Evolutionary conservation across 2,113 vertebrate species (phyloP), one percentile per base, ranked within the genome.

Genomic region (Pelmatolapia mariae): DNA sequence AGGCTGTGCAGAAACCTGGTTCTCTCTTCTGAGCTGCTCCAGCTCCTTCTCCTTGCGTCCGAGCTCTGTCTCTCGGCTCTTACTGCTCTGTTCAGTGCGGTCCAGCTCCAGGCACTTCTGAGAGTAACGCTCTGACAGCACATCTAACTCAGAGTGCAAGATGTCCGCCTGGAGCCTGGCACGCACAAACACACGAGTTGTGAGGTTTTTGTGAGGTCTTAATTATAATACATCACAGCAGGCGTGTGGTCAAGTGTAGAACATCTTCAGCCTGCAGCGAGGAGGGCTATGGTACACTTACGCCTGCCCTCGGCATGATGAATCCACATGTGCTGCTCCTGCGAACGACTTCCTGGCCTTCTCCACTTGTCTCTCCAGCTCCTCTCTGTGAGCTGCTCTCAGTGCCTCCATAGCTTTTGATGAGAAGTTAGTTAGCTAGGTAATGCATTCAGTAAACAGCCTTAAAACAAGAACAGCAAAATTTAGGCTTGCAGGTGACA

Each of bases 101-200:
- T 91, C 97, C 0, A 98, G 97, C 95, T 99, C 97, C 93, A 98
- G 95, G 95, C 98, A 98, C 90, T 97, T 98, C 92, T 98, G 96
- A 2, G 98, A 97, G 94, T 98, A 98, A 71, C 87, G 96, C 80
- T 98, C 97, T 0, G 98, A 99, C 78, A 99, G 96, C 84, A 96
- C 96, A 91, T 98, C 97, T 92, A 98, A 93, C 91, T 98, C 97
- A 83, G 96, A 92, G 94, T 97, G 97, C 91, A 98, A 92, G 0
- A 95, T 93, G 24, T 96, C 96, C 31, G 96, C 40, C 1, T 97
- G 97, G 3, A 95, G 95, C 94, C 98, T 99, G 95, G 86, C 56
- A 84, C 43, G 52, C 84, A 92, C 54, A 92, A 83, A 93, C 66
- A 91, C 53, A 91, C n/a, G 2, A 88, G 57, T 63, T 68, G 57